Base-by-base conservation (phyloP, 1,140 invertebrate genomes). In the Achatina immaculata region DNA sequence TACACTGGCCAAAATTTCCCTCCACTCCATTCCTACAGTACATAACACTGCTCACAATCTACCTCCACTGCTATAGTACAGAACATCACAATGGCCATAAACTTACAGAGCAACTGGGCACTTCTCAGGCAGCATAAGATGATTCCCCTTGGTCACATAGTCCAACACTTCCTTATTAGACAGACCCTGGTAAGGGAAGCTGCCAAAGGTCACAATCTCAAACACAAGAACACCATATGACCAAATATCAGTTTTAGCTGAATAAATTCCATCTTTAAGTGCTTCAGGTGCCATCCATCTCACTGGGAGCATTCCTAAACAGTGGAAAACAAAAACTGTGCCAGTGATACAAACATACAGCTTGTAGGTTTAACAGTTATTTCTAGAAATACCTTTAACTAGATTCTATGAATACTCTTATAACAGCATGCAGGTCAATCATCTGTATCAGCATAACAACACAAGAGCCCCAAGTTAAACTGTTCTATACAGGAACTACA, bases 281-380 rank as follows among this genome's bases (percentile, higher is more conserved):
- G 95, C 96, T 91, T 98, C 97, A 0, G 96, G 96, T 0, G 96
- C 95, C 96, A 98, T 98, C 97, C 97, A 98, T 45, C 96, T 93
- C 0, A 98, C 95, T 4, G 96, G 96, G 40, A 90, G 80, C 87
- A 89, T 90, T 24, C 89, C 89, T 90, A 71, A 7, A 19, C 28
- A 81, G 31, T 73, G 14, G 45, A 0, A 78, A 34, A 71, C n/a
- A n/a, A 16, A 40, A 11, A 79, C 19, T 65, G 11, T 42, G 31
- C 42, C 3, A 80, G 6, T 42, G 4, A 45, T 28, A 24, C 42
- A 55, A 40, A 9, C 36, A 76, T 24, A 76, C n/a, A 21, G 9
- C 55, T 75, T 7, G 48, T 31, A 16, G 42, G 66, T 66, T 34
- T 66, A 9, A n/a, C n/a, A n/a, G n/a, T n/a, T n/a, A n/a, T n/a